Conservation (phyloP, 2,113 vertebrate species). For the Dasyprocta punctata region DNA sequence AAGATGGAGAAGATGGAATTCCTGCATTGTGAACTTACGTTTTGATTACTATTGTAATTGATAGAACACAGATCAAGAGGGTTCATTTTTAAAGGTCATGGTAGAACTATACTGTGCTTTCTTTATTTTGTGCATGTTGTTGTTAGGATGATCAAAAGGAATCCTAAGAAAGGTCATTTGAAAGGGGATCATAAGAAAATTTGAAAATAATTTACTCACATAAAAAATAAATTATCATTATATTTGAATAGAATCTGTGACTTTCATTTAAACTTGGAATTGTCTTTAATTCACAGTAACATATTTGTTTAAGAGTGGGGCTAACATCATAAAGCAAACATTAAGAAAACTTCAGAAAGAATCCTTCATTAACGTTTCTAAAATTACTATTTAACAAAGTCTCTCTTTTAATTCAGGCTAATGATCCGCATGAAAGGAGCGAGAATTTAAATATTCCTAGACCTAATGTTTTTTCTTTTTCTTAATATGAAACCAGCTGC, state of each 20-base stretch:
- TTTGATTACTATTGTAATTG: neutral
- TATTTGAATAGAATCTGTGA: neutral
- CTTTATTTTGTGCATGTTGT: neutral
- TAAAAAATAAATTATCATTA: neutral
- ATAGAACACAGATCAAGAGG: neutral
- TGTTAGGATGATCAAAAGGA: neutral
- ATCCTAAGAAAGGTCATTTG: neutral
- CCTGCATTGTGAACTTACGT: neutral
- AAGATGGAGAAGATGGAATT: neutral
- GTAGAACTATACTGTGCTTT: neutral
- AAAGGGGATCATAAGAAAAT: neutral
- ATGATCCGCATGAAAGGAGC: neutral
- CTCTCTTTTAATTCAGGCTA: neutral
- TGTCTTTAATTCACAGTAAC: neutral
- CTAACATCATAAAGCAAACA: neutral
- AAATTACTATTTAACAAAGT: neutral
- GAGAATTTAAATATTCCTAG: neutral
- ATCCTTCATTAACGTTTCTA: neutral
- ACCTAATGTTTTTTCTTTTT: neutral
- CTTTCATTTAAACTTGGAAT: constrained; percentile 8
- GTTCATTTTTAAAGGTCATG: neutral
- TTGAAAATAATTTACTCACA: neutral
- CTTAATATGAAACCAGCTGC: neutral
- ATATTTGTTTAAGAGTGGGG: neutral
- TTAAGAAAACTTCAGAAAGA: neutral